Evolutionary conservation across 2,113 vertebrate genomes (phyloP), one percentile per base, ranked within the genome.

Genomic region (Percopsis transmontana): DNA sequence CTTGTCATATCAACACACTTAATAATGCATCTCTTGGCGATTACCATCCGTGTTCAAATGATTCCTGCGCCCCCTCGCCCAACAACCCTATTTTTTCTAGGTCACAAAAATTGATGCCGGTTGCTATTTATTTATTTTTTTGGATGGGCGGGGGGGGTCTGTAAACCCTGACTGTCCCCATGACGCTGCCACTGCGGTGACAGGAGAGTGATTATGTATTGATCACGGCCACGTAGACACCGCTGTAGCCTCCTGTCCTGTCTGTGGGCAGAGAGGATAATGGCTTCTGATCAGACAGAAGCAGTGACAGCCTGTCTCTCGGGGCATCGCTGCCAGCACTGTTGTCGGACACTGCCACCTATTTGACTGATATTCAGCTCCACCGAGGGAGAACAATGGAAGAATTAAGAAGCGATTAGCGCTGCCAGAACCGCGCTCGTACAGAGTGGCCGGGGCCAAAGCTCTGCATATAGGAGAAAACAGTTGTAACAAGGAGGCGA

Each of bases 201-300:
- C 80, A 87, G 80, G 69, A 80, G 86, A 87, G 79, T 89, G 85
- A 87, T 89, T 88, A 86, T 85, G 80, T 88, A 89, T 89, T 88
- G 89, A 88, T 88, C 82, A 84, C n/a, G 72, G 85, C 85, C 84
- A 84, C 85, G 80, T 81, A 80, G 83, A 84, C 82, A 78, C 73
- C 72, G 66, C 83, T 81, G 72, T 74, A 55, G 67, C 83, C 50
- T 52, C 76, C 69, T 66, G 75, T 71, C 60, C 56, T 76, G 79
- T 81, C 81, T 73, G 74, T 67, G 80, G 70, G 56, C 69, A 68
- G 68, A 76, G 79, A 79, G 83, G 80, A 90, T 84, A 88, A 87
- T 86, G 80, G 87, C 87, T 86, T 79, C 72, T 76, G 81, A 87
- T 88, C 85, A 84, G 83, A 83, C 83, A 20, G 58, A 53, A 62